A percentile compares a stretch with the other conserved stretches of the same genome.
These are phyloP conservation scores for Vimba vimba DNA, from an alignment of 2,113 vertebrate genomes.

Conservation along the genomic window DNA sequence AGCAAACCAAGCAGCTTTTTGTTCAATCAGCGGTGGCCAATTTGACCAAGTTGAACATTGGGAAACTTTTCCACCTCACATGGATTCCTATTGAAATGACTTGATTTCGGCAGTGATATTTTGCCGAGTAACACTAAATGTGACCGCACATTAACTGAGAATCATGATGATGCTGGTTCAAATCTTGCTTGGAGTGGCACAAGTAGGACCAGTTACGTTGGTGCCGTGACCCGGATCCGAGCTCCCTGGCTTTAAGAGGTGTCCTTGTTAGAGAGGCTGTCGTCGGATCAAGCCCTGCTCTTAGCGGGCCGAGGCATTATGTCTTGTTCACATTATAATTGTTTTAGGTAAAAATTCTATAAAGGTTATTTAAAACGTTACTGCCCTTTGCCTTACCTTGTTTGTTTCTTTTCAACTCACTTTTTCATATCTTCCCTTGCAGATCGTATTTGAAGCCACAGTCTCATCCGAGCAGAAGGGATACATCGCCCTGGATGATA, in stretches of 20 bases:
- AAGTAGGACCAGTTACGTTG: background rate
- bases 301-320: background rate
- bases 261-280: background rate
- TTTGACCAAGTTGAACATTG: too few species aligned
- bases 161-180: background rate
- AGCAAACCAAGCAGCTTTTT: too few species aligned
- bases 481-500: constrained; percentile 93
- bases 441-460: constrained; percentile 95
- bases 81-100: background rate
- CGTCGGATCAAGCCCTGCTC: too few species aligned
- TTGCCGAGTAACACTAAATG: background rate
- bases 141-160: background rate
- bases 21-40: too few species aligned
- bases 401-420: background rate
- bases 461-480: constrained; percentile 85
- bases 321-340: background rate
- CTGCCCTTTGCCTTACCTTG: background rate
- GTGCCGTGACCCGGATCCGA: background rate
- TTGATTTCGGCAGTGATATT: background rate
- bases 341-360: background rate
- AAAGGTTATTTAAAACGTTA: background rate
- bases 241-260: background rate
- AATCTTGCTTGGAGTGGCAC: background rate
- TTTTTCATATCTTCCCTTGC: constrained; percentile 52
- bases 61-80: too few species aligned